Percentiles rank a stretch among this genome's conserved stretches.
Conservation (phyloP, 2,888 invertebrate genomes). For the Hirtodrosophila alboralis region DNA sequence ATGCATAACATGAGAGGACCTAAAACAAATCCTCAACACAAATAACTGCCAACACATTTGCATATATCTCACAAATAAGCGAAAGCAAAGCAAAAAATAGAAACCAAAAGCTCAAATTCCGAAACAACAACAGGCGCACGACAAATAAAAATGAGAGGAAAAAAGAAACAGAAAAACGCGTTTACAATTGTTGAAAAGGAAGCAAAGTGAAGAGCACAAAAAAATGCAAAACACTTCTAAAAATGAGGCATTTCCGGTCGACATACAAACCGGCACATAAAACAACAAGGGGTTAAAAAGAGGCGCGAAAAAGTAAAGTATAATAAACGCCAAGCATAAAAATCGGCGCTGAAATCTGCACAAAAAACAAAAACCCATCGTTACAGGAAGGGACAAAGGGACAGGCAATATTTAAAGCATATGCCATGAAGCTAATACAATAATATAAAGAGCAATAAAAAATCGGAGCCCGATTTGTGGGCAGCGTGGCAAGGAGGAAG, state of each 20-base stretch:
- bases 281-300: conserved; percentile 58
- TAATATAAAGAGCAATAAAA: conserved; percentile 76
- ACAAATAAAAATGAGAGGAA: conserved; percentile 14
- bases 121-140: conserved; percentile 30
- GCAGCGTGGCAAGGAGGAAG: conserved; percentile 26
- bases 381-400: conserved; percentile 30
- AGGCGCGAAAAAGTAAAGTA: conserved; percentile 71
- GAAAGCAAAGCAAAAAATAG: conserved; percentile 46
- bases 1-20: conserved; percentile 65
- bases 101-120: conserved; percentile 59
- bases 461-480: conserved; percentile 47
- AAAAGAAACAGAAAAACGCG: conserved; percentile 43
- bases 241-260: conserved; percentile 79
- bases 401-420: conserved; percentile 65
- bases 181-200: conserved; percentile 47
- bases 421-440: conserved; percentile 74
- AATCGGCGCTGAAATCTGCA: conserved; percentile 70
- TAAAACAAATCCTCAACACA: conserved; percentile 76
- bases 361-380: conserved; percentile 35
- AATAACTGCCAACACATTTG: conserved; percentile 75
- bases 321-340: conserved; percentile 70
- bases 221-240: conserved; percentile 79
- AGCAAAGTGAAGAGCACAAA: conserved; percentile 25
- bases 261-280: conserved; percentile 57
- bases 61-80: conserved; percentile 70